These are phyloP conservation scores for Napeogenes sylphis DNA, from an alignment of 2,888 invertebrate genomes.

Conservation along the genomic window DNA sequence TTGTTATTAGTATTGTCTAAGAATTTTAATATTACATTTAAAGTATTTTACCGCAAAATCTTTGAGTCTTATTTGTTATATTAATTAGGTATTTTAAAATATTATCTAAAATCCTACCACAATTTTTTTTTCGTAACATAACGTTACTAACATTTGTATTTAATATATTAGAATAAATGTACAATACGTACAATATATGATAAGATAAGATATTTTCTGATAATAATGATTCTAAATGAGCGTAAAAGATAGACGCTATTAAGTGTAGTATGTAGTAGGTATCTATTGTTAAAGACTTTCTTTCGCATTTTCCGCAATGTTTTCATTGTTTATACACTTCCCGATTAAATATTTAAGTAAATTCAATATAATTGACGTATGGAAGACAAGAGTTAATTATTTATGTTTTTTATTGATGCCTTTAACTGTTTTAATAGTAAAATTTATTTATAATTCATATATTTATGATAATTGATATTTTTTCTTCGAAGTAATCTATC, in stretches of 20 bases:
- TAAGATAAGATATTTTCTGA: conserved; percentile 1
- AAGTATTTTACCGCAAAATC: too few relatives aligned
- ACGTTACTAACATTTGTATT: too few relatives aligned
- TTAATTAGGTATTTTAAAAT: too few relatives aligned
- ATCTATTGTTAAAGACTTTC: not conserved
- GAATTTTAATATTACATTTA: too few relatives aligned
- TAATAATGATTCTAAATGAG: conserved; percentile 12
- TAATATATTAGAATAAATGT: not conserved
- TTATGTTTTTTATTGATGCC: too few relatives aligned
- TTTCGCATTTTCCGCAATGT: not conserved
- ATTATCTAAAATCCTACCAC: too few relatives aligned
- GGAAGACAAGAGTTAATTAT: too few relatives aligned
- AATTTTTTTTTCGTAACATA: too few relatives aligned
- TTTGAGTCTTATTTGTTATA: too few relatives aligned
- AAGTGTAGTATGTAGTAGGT: not conserved
- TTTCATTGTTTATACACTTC: not conserved
- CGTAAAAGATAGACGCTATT: conserved; percentile 8
- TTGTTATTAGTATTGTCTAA: too few relatives aligned
- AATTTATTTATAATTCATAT: not conserved
- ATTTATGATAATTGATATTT: not conserved
- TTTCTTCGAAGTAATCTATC: not conserved
- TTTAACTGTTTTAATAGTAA: too few relatives aligned
- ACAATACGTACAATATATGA: not conserved
- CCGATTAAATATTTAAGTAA: not conserved
- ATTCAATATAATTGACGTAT: not conserved